A percentile compares a stretch with the other conserved stretches of the same genome.
phyloP scores from a whole-genome alignment of 2,113 vertebrate genomes.

The Hippocampus comes region DNA sequence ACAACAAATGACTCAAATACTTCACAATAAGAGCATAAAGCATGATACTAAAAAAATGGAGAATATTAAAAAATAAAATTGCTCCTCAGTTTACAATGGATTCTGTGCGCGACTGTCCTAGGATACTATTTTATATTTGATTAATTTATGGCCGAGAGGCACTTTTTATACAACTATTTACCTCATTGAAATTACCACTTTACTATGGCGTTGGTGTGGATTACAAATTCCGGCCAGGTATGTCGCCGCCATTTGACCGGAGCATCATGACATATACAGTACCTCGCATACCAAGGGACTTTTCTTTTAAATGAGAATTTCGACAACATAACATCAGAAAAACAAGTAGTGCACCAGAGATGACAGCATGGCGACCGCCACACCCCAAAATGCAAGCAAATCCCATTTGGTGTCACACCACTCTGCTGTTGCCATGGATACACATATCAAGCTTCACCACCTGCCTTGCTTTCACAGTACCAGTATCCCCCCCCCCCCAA shows the following conservation, averaged over 20 bases:
- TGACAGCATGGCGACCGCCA: slow-evolving; percentile 27
- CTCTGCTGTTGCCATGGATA: slow-evolving; percentile 62
- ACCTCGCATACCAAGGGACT: not conserved
- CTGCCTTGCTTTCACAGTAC: slow-evolving; percentile 49
- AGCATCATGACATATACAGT: not conserved
- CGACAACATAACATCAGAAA: not conserved
- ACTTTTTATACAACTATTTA: not conserved
- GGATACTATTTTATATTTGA: not conserved
- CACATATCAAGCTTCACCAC: slow-evolving; percentile 70
- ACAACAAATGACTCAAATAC: too few species aligned
- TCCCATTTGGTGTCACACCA: slow-evolving; percentile 59
- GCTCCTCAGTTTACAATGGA: too few species aligned
- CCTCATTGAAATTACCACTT: not conserved
- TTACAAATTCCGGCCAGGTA: not conserved
- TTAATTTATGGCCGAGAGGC: not conserved
- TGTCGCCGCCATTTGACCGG: not conserved
- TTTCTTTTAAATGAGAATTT: not conserved
- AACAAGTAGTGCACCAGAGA: slow-evolving; percentile 3
- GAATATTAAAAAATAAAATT: too few species aligned
- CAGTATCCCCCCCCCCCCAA: not conserved
- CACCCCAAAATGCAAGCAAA: slow-evolving; percentile 55
- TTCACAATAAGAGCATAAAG: too few species aligned
- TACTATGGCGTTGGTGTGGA: not conserved
- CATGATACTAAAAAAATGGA: too few species aligned
- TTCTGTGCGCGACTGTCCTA: too few species aligned